Evolutionary conservation across 2,797 vertebrate species (phyloP).

Genomic region (Parambassis ranga): DNA sequence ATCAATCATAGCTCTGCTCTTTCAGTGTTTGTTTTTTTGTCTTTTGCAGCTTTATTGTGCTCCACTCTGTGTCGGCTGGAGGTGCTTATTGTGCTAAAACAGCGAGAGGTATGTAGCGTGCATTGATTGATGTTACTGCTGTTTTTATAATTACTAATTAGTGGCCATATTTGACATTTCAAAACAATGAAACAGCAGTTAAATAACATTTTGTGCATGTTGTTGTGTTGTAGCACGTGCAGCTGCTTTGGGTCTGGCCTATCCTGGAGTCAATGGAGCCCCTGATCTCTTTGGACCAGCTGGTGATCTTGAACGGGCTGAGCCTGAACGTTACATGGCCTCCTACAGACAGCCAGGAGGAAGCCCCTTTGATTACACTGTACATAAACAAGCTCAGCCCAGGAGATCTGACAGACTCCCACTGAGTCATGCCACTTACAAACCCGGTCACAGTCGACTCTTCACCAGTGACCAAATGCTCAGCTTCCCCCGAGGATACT

Average conservation of each 20-base stretch:
- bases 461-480: slow-evolving; percentile 2
- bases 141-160: slow-evolving; percentile 37
- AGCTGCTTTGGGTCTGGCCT: slow-evolving; percentile 60
- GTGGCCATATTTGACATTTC: slow-evolving; percentile 16
- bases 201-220: not conserved
- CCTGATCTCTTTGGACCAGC: slow-evolving; percentile 17
- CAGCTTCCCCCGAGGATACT: slow-evolving; percentile 24
- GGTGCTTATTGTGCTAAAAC: slow-evolving; percentile 70
- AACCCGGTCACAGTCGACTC: slow-evolving; percentile 4
- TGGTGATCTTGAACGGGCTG: not conserved
- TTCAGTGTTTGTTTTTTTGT: not conserved
- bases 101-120: slow-evolving; percentile 62
- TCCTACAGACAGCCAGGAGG: not conserved
- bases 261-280: slow-evolving; percentile 49
- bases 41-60: slow-evolving; percentile 40
- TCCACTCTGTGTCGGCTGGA: slow-evolving; percentile 62
- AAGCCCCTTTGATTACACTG: not conserved
- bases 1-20: not conserved
- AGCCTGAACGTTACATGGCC: not conserved
- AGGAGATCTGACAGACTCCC: not conserved
- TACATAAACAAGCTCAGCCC: not conserved
- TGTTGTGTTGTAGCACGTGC: slow-evolving; percentile 46
- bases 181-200: not conserved
- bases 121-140: slow-evolving; percentile 10
- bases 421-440: not conserved